These are phyloP conservation scores for Eubucco bourcierii DNA, from an alignment of 2,113 vertebrate species.

Conservation along the genomic window DNA sequence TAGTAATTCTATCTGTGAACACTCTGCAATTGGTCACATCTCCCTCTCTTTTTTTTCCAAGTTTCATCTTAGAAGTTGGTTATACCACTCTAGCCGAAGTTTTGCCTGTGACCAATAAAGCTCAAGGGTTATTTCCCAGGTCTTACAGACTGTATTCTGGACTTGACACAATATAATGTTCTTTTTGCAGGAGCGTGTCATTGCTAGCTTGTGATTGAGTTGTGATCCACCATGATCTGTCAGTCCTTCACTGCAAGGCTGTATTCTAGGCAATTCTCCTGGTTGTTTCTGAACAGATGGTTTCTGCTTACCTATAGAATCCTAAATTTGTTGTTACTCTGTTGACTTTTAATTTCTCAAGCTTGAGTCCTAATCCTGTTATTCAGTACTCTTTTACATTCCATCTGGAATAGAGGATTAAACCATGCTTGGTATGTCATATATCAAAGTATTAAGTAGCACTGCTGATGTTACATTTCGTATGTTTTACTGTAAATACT, in stretches of 20 bases:
- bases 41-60: neutral
- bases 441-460: neutral
- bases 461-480: neutral
- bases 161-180: neutral
- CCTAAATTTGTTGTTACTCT: neutral
- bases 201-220: neutral
- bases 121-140: neutral
- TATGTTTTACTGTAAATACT: neutral
- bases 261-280: neutral
- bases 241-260: neutral
- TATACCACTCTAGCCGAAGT: neutral
- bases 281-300: neutral
- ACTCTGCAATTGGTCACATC: neutral
- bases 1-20: neutral
- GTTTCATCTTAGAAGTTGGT: neutral
- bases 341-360: neutral
- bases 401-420: neutral
- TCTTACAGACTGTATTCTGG: neutral
- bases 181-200: neutral
- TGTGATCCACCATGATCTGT: neutral
- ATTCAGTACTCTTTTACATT: neutral
- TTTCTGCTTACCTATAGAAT: neutral
- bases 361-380: neutral
- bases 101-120: neutral
- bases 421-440: neutral